phyloP scores from a whole-genome alignment of 2,888 invertebrate species.

The Dasypogon diadema region DNA sequence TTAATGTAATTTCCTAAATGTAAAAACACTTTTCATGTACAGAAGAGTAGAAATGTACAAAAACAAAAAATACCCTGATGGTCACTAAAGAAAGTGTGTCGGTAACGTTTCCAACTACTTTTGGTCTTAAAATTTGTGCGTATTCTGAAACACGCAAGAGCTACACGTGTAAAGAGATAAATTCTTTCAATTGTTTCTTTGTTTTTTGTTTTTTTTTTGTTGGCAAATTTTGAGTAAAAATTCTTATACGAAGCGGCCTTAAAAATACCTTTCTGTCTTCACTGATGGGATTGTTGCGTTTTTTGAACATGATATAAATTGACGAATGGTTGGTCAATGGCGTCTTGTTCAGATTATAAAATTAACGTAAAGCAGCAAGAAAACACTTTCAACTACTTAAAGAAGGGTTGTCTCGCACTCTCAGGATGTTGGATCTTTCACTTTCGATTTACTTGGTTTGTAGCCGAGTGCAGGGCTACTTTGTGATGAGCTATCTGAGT shows the following conservation, averaged over 20 bases:
- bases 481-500: slow-evolving; percentile 59
- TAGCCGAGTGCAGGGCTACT: slow-evolving; percentile 59
- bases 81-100: slow-evolving; percentile 22
- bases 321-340: slow-evolving; percentile 31
- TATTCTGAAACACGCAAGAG: slow-evolving; percentile 38
- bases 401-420: slow-evolving; percentile 56
- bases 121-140: slow-evolving; percentile 45
- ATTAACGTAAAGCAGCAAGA: not conserved
- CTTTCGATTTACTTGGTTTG: slow-evolving; percentile 45
- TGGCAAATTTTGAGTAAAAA: slow-evolving; percentile 30
- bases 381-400: slow-evolving; percentile 10
- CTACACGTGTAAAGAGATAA: slow-evolving; percentile 32
- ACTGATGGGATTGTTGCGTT: slow-evolving; percentile 37
- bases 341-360: slow-evolving; percentile 17
- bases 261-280: slow-evolving; percentile 27
- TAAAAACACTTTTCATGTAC: not conserved
- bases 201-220: not conserved
- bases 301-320: slow-evolving; percentile 37
- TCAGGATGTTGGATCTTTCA: slow-evolving; percentile 54
- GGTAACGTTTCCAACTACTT: slow-evolving; percentile 25
- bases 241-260: slow-evolving; percentile 15
- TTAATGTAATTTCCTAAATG: no score
- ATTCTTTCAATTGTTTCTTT: slow-evolving; percentile 37
- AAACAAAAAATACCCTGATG: slow-evolving; percentile 33
- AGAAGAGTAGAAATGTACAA: slow-evolving; percentile 29